These are phyloP conservation scores for Oncopodura yosiiana DNA, from an alignment of 1,140 invertebrate species.

Conservation along the genomic window DNA sequence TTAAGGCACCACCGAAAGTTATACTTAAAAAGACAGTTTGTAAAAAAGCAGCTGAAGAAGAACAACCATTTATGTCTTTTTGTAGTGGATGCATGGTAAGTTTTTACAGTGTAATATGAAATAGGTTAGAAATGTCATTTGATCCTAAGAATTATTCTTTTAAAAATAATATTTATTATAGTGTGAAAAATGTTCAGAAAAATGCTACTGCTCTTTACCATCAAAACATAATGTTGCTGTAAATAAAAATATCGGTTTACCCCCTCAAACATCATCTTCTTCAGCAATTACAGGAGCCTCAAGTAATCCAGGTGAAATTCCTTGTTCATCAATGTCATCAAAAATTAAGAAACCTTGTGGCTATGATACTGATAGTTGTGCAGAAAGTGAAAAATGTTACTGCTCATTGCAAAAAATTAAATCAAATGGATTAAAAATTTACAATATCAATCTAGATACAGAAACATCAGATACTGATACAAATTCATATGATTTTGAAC, in stretches of 20 bases:
- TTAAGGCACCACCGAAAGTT: conserved; percentile 11
- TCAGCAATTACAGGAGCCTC: conserved; percentile 4
- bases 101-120: no score
- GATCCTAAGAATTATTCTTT: no score
- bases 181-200: conserved; percentile 48
- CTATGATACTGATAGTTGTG: conserved; percentile 75
- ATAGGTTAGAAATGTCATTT: no score
- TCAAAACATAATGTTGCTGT: conserved; percentile 20
- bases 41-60: conserved; percentile 12
- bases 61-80: conserved; percentile 29
- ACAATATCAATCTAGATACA: conserved; percentile 40
- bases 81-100: conserved; percentile 33
- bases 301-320: conserved; percentile 6
- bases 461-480: conserved; percentile 38
- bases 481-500: conserved; percentile 32
- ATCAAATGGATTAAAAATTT: conserved; percentile 39
- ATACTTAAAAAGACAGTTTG: conserved; percentile 25
- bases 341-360: conserved; percentile 47
- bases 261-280: conserved; percentile 11
- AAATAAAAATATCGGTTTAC: conserved; percentile 37
- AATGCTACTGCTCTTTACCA: conserved; percentile 58
- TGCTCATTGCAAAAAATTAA: conserved; percentile 46
- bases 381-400: conserved; percentile 80
- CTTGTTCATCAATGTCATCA: conserved; percentile 18
- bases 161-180: no score